Percentiles rank a stretch among this genome's conserved stretches.
Evolutionary conservation across 2,888 invertebrate genomes (phyloP).

Genomic region (Pegoplata infirma): DNA sequence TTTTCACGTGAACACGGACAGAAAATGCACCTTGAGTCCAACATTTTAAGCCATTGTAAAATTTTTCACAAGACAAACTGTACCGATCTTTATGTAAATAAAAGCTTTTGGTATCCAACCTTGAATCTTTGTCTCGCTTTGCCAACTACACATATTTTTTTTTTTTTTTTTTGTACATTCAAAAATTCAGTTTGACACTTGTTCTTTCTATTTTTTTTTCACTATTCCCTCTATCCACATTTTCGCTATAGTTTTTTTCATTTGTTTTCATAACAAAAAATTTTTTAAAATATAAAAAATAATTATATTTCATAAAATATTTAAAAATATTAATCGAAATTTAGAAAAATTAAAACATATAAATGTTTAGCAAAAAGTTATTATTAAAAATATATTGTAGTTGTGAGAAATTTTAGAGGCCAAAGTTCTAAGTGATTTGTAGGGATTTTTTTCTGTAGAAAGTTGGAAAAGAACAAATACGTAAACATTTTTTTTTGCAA

Average conservation of each 20-base stretch:
- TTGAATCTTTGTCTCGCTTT: too few species aligned
- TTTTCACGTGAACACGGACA: too few species aligned
- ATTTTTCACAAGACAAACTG: too few species aligned
- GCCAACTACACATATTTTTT: too few species aligned
- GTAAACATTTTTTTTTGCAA: constrained; percentile 3
- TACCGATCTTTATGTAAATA: too few species aligned
- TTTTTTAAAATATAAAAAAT: constrained; percentile 19
- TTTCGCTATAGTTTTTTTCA: constrained; percentile 35
- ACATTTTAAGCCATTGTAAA: too few species aligned
- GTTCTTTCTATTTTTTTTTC: constrained; percentile 14
- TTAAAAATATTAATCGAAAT: background rate
- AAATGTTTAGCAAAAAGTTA: background rate
- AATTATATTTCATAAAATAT: background rate
- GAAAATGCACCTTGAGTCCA: too few species aligned
- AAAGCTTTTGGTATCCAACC: too few species aligned
- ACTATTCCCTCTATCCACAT: constrained; percentile 7
- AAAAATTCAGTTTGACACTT: constrained; percentile 21
- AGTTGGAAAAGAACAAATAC: constrained; percentile 1
- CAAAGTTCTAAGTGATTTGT: background rate
- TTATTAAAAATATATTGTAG: background rate
- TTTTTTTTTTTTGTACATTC: background rate
- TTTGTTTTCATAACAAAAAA: constrained; percentile 59
- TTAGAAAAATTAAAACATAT: background rate
- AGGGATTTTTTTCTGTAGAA: constrained; percentile 17
- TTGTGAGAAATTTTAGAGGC: constrained; percentile 7